Percentiles rank a stretch among this genome's conserved stretches.
These are phyloP conservation scores for Onychostruthus taczanowskii DNA, from an alignment of 2,113 vertebrate genomes.

Conservation along the genomic window DNA sequence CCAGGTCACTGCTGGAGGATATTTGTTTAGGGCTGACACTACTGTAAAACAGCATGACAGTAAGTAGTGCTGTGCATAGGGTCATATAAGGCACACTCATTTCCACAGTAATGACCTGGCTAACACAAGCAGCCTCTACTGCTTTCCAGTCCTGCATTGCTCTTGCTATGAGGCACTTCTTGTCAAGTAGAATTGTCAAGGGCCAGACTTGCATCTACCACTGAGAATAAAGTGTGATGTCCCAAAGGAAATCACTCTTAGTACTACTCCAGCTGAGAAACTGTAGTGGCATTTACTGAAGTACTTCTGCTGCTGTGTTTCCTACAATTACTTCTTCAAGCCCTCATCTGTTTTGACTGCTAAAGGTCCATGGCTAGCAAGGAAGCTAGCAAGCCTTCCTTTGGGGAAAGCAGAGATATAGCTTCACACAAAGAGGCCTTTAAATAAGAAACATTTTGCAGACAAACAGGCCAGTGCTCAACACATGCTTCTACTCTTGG, in stretches of 20 bases:
- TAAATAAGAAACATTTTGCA: background rate
- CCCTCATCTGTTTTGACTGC: conserved; percentile 15
- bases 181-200: background rate
- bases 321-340: background rate
- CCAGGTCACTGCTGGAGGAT: background rate
- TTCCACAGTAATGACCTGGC: background rate
- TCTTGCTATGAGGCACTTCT: background rate
- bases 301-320: conserved; percentile 4
- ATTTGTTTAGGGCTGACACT: background rate
- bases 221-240: background rate
- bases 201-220: background rate
- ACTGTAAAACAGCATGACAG: background rate
- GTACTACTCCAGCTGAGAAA: background rate
- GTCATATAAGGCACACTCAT: background rate
- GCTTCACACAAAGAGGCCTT: background rate
- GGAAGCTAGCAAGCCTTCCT: conserved; percentile 16
- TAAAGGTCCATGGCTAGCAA: conserved; percentile 9
- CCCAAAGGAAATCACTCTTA: background rate
- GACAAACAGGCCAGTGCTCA: background rate
- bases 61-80: background rate
- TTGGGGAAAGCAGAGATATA: background rate
- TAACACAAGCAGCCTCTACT: background rate
- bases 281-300: background rate
- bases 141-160: background rate
- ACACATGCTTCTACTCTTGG: background rate